Evolutionary conservation across 2,888 invertebrate genomes (phyloP).

Genomic region (Ormyrus pomaceus): DNA sequence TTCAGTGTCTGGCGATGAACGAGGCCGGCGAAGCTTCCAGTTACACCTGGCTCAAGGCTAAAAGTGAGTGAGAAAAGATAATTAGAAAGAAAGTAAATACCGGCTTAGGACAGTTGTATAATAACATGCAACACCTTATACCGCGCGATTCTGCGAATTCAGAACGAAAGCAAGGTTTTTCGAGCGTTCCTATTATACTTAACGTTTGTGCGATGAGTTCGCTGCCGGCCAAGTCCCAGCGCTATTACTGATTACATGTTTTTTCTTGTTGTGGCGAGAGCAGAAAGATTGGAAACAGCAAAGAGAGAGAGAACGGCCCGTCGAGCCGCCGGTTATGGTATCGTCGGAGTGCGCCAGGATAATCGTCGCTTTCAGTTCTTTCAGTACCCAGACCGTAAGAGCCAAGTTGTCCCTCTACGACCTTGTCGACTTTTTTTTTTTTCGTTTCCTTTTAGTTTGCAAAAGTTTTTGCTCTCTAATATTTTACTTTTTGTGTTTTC

Average conservation of each 20-base stretch:
- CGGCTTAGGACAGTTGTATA: neutral
- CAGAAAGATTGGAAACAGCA: slow-evolving; percentile 69
- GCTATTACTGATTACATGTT: slow-evolving; percentile 59
- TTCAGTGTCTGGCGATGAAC: slow-evolving; percentile 94
- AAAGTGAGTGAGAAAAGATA: slow-evolving; percentile 85
- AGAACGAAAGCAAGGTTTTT: slow-evolving; percentile 1
- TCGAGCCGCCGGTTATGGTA: slow-evolving; percentile 74
- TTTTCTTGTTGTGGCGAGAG: slow-evolving; percentile 60
- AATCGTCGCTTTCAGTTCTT: slow-evolving; percentile 75
- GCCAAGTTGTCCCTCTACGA: slow-evolving; percentile 41
- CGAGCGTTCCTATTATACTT: slow-evolving; percentile 10
- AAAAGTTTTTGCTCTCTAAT: neutral
- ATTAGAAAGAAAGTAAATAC: neutral
- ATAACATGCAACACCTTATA: slow-evolving; percentile 15
- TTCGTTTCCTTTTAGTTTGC: slow-evolving; percentile 46
- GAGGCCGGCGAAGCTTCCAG: slow-evolving; percentile 93
- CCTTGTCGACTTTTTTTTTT: slow-evolving; percentile 32
- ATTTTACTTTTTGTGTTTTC: slow-evolving; percentile 34
- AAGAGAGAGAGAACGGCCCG: slow-evolving; percentile 72
- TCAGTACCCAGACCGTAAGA: slow-evolving; percentile 75
- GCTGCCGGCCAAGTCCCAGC: slow-evolving; percentile 8
- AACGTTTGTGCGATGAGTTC: slow-evolving; percentile 32
- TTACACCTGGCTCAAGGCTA: slow-evolving; percentile 94
- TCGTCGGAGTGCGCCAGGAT: slow-evolving; percentile 75
- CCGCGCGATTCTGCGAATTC: slow-evolving; percentile 23